Evolutionary conservation across 23 tunicate species (phyloP).

Genomic region (Ciona savignyi): DNA sequence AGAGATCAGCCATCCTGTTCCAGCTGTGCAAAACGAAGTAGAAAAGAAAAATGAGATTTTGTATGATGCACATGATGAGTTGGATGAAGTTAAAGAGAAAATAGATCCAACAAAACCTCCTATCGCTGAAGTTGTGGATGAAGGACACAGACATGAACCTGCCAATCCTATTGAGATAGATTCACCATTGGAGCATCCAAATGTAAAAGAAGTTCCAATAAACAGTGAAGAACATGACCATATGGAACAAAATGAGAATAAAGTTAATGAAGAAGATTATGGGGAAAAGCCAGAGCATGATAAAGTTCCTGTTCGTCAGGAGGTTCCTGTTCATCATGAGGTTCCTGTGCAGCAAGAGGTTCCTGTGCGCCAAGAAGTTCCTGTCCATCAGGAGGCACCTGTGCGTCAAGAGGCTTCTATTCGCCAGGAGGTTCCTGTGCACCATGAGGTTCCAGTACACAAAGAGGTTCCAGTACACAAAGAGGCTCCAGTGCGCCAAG

Average conservation of each 20-base stretch:
- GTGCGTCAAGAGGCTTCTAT: no score
- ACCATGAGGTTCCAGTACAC: background rate
- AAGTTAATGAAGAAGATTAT: background rate
- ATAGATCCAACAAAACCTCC: conserved; percentile 28
- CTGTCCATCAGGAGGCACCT: no score
- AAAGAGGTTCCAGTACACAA: no score
- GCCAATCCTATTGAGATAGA: conserved; percentile 50
- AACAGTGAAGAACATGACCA: background rate
- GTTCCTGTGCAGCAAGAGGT: no score
- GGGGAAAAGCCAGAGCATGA: background rate
- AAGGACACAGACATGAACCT: conserved; percentile 90
- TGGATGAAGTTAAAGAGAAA: background rate
- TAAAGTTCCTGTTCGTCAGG: background rate
- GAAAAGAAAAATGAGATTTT: background rate
- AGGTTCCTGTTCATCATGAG: no score
- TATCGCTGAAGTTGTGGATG: conserved; percentile 43
- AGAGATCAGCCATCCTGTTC: conserved; percentile 7
- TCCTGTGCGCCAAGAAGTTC: no score
- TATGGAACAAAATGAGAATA: background rate
- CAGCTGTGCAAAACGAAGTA: background rate
- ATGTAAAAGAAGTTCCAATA: background rate
- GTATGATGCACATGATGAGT: background rate
- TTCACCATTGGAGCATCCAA: background rate
- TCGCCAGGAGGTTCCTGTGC: background rate
- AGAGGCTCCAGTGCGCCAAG: no score